Base-by-base conservation (phyloP, 2,113 vertebrate genomes). In the Tretioscincus oriximinensis region DNA sequence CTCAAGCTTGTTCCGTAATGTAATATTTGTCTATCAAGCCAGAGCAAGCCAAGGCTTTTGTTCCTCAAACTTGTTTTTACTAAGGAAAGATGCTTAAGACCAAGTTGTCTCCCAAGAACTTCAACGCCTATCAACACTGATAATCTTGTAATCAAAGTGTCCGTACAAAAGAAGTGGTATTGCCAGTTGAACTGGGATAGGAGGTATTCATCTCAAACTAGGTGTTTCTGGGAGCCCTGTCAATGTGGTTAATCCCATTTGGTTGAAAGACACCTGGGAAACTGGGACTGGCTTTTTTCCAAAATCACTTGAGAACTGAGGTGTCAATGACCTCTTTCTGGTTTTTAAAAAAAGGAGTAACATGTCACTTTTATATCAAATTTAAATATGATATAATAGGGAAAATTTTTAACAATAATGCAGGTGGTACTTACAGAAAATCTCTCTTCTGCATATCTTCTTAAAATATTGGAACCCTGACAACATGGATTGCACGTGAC, bases 191-290 rank as follows among this genome's bases (percentile, higher is more conserved):
- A 69, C 54, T 31, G 35, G 35, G 51, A 21, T 20, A 76, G 65
- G 73, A 69, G n/a, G 51, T n/a, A 18, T 76, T 61, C 31, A 21
- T 82, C 24, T 61, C n/a, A 76, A 70, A 61, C 35, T 76, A 47
- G 51, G 18, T 76, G 47, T 76, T 76, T 76, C n/a, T 49, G 66
- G 35, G 66, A 63, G n/a, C 2, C 18, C 5, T 76, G 18, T 29
- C 41, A 81, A 69, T 68, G 35, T 66, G 47, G 35, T 64, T 76
- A 69, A 82, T 82, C 66, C 60, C 28, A 28, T 82, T 70, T 82
- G 29, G 20, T 75, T 58, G 64, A 75, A 47, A 61, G n/a, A 70
- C 73, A 82, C 35, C 66, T 76, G 35, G 35, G 49, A 49, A 14
- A 45, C 0, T 63, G 7, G 54, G 58, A 63, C 63, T 28, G 35